Evolutionary conservation across 2,113 vertebrate genomes (phyloP).

Genomic region (Condylura cristata): DNA sequence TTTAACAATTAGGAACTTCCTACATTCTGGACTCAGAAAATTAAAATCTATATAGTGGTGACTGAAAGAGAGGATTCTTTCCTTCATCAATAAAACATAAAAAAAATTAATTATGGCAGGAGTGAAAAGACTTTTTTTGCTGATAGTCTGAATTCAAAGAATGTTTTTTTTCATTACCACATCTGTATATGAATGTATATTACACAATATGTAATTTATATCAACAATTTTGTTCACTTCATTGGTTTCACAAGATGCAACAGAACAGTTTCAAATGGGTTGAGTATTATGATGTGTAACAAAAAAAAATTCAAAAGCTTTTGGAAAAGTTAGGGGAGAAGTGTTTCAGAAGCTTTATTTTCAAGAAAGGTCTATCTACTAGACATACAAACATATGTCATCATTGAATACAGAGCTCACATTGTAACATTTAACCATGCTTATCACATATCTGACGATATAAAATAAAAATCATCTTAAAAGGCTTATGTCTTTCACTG

Average conservation of each 20-base stretch:
- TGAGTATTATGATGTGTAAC: neutral
- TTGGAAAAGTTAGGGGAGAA: slow-evolving; percentile 17
- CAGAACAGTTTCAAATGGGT: neutral
- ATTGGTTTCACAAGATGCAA: neutral
- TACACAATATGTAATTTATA: neutral
- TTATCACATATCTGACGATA: slow-evolving; percentile 34
- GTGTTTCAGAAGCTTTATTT: slow-evolving; percentile 65
- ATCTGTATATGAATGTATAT: neutral
- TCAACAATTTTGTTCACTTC: neutral
- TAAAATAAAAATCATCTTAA: slow-evolving; percentile 59
- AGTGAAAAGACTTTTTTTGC: neutral
- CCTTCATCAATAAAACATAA: neutral
- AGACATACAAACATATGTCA: slow-evolving; percentile 54
- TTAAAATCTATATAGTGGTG: neutral
- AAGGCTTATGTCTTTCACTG: slow-evolving; percentile 41
- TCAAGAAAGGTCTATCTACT: slow-evolving; percentile 46
- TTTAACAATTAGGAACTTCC: slow-evolving; percentile 22
- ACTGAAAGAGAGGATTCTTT: neutral
- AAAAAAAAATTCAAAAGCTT: slow-evolving; percentile 39
- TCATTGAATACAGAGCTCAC: slow-evolving; percentile 46
- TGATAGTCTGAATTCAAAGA: slow-evolving; percentile 35
- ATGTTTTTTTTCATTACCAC: slow-evolving; percentile 17
- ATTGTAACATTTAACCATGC: slow-evolving; percentile 26
- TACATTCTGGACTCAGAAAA: neutral
- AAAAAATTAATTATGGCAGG: neutral